Evolutionary conservation across 2,113 vertebrate genomes (phyloP), one percentile per base, ranked within the genome.

Genomic region (Periophthalmus modestus): DNA sequence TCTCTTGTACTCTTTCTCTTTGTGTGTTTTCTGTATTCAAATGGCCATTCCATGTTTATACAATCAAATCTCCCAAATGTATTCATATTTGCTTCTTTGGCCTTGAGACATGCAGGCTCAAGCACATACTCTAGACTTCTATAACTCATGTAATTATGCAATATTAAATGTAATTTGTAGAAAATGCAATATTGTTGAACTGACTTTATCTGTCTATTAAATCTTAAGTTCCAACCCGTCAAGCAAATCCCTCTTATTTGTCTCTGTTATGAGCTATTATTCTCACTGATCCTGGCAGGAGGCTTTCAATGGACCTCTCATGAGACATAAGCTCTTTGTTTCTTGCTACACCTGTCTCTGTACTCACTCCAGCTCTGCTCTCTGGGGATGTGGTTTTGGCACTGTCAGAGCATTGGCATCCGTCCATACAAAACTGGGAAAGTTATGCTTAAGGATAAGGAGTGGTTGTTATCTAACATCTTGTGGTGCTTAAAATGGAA

Each of bases 271-370:
- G 66, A 75, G 63, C 63, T 72, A 69, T 86, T 77, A 81, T 78
- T 82, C 85, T 83, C 79, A 57, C 34, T 52, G 36, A 75, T 54
- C 69, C 69, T 54, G 74, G 72, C 73, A 61, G 74, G 70, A 59
- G 79, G 39, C 55, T 78, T 81, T 66, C 80, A 65, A 74, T 73
- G 28, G 82, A 82, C 82, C 73, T 88, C 82, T 82, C 83, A 75
- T 28, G 62, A 71, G 69, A 79, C 57, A 81, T 88, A 83, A 77
- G 78, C 77, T 84, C 73, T 87, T 85, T 69, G 78, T 85, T 81
- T 84, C 82, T 75, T 78, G 77, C 75, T 81, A 85, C 85, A 89
- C 88, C 80, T 90, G 87, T 81, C 76, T 79, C 74, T 81, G 47
- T 70, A 86, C 85, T 89, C 78, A 70, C 74, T 86, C 75, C 83